A percentile compares a stretch with the other conserved stretches of the same genome.
Conservation (phyloP, 2,113 vertebrate genomes). For the Oreochromis aureus region DNA sequence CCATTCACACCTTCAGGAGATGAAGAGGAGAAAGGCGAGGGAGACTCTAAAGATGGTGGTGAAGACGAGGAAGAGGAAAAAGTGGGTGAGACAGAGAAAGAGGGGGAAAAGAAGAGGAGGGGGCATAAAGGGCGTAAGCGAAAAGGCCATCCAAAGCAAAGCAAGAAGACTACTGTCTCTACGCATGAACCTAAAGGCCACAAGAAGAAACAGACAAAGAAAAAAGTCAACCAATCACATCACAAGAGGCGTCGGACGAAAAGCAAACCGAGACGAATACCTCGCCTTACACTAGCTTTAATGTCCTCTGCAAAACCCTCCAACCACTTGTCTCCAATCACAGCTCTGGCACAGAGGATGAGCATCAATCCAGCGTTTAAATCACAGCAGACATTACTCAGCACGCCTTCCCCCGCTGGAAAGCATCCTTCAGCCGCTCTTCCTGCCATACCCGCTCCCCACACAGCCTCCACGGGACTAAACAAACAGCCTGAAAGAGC, state of each 20-base stretch:
- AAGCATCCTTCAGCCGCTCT: not conserved
- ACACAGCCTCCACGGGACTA: not conserved
- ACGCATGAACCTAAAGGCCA: not conserved
- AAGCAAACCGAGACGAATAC: slow-evolving; percentile 35
- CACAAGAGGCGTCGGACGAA: not conserved
- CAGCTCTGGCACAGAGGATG: slow-evolving; percentile 41
- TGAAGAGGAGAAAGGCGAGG: not conserved
- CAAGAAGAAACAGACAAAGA: slow-evolving; percentile 34
- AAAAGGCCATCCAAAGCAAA: slow-evolving; percentile 1
- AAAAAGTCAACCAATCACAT: not conserved
- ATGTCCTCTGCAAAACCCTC: slow-evolving; percentile 44
- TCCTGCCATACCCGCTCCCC: not conserved
- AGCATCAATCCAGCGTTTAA: not conserved
- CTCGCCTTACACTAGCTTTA: slow-evolving; percentile 39
- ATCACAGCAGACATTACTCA: not conserved
- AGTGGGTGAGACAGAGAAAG: not conserved
- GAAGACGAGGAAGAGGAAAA: not conserved
- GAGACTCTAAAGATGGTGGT: not conserved
- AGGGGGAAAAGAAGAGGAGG: not conserved
- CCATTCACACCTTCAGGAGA: not conserved
- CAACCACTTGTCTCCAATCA: slow-evolving; percentile 22
- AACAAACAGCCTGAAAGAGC: not conserved
- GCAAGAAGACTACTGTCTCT: not conserved
- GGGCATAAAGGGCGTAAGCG: slow-evolving; percentile 7
- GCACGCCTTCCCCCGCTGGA: not conserved